A percentile compares a stretch with the other conserved stretches of the same genome.
These are phyloP conservation scores for Melanogrammus aeglefinus DNA, from an alignment of 2,797 vertebrate species.

Conservation along the genomic window DNA sequence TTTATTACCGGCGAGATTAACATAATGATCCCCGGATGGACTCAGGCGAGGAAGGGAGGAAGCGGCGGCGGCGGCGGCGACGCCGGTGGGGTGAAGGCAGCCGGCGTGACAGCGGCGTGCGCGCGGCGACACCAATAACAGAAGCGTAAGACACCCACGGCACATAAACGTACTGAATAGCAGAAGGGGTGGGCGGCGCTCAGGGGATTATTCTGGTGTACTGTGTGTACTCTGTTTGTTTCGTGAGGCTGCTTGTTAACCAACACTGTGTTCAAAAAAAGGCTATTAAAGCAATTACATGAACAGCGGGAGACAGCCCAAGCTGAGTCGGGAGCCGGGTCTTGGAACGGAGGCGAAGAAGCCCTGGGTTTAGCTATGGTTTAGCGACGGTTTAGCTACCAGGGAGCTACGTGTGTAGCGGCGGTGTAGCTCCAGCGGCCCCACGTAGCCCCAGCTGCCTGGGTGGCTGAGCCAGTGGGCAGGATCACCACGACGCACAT, in stretches of 20 bases:
- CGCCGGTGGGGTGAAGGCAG: too few species aligned
- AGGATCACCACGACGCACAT: background rate
- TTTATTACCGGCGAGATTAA: background rate
- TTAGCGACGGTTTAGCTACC: too few species aligned
- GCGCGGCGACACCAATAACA: too few species aligned
- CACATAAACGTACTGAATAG: background rate
- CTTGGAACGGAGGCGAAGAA: background rate
- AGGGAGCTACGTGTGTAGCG: too few species aligned
- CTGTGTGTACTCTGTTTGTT: too few species aligned
- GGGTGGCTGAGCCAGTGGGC: background rate
- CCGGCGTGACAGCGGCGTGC: too few species aligned
- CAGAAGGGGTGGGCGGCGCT: background rate
- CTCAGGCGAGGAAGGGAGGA: too few species aligned
- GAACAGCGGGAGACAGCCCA: background rate
- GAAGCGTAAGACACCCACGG: too few species aligned
- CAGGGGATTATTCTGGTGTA: too few species aligned
- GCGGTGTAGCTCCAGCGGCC: background rate
- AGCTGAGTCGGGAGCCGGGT: background rate
- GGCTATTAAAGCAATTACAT: background rate
- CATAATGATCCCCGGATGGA: background rate
- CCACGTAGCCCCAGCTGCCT: background rate
- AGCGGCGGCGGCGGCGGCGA: too few species aligned
- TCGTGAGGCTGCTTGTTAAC: too few species aligned
- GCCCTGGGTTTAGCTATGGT: too few species aligned
- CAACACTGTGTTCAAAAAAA: background rate